phyloP scores from a whole-genome alignment of 2,797 vertebrate species.

The Labroides dimidiatus region DNA sequence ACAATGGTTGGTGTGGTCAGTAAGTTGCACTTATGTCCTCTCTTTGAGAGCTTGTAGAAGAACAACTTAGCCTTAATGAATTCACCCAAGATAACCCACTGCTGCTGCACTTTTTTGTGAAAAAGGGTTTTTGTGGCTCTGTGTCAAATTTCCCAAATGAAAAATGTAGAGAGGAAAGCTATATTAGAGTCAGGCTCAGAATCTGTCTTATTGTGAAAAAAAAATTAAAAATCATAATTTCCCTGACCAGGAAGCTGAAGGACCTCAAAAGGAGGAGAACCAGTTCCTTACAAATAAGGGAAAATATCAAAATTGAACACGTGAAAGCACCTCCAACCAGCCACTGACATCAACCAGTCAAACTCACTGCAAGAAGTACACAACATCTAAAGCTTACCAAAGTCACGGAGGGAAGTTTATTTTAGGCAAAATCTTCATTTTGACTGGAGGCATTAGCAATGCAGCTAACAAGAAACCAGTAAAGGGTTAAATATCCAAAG shows the following conservation, averaged over 20 bases:
- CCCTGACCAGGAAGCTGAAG: constrained; percentile 40
- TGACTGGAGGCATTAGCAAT: constrained; percentile 49
- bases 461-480: constrained; percentile 21
- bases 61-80: constrained; percentile 31
- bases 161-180: not conserved
- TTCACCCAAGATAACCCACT: constrained; percentile 13
- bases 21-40: constrained; percentile 55
- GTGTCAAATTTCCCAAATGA: constrained; percentile 24
- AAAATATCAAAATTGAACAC: constrained; percentile 81
- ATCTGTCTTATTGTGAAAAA: not conserved
- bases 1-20: constrained; percentile 40
- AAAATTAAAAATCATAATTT: not conserved
- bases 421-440: constrained; percentile 87
- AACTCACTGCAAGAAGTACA: constrained; percentile 84
- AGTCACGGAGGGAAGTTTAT: constrained; percentile 82
- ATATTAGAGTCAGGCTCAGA: not conserved
- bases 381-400: constrained; percentile 88
- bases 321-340: constrained; percentile 83
- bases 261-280: constrained; percentile 62
- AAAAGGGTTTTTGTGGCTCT: constrained; percentile 39
- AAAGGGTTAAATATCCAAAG: constrained; percentile 6
- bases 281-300: constrained; percentile 80
- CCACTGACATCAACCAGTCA: constrained; percentile 84
- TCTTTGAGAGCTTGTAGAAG: constrained; percentile 19
- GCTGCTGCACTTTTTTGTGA: constrained; percentile 1